A percentile compares a stretch with the other conserved stretches of the same genome.
These are phyloP conservation scores for Drosophila orena DNA, from an alignment of 1,140 invertebrate genomes.

Conservation along the genomic window DNA sequence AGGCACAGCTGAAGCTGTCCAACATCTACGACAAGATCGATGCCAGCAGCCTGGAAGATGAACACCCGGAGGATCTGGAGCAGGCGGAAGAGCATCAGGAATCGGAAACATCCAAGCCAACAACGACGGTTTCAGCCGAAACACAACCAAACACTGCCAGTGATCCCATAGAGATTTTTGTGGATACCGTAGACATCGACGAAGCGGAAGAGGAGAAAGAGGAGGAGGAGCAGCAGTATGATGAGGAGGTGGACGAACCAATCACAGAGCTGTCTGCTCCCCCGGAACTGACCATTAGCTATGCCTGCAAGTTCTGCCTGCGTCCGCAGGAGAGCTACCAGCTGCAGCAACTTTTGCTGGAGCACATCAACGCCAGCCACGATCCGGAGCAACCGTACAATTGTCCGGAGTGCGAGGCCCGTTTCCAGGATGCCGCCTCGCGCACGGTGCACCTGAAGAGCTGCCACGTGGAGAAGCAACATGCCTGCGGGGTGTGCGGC, in stretches of 20 bases:
- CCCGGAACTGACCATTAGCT: constrained; percentile 57
- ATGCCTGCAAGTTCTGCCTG: constrained; percentile 75
- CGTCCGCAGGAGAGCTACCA: constrained; percentile 63
- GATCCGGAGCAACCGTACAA: constrained; percentile 72
- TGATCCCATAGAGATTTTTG: constrained; percentile 56
- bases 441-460: constrained; percentile 75
- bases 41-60: constrained; percentile 59
- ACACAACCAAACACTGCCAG: constrained; percentile 65
- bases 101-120: constrained; percentile 16
- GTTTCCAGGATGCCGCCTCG: constrained; percentile 78
- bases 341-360: constrained; percentile 65
- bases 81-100: constrained; percentile 7
- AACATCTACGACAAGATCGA: constrained; percentile 83
- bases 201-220: constrained; percentile 17
- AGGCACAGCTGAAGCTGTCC: constrained; percentile 71
- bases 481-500: constrained; percentile 68
- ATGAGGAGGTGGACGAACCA: constrained; percentile 5
- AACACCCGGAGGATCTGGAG: constrained; percentile 20
- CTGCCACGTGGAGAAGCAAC: constrained; percentile 70
- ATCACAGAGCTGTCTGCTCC: constrained; percentile 9
- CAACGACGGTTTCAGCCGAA: constrained; percentile 52
- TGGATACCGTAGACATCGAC: constrained; percentile 54
- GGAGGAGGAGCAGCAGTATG: background rate
- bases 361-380: constrained; percentile 68
- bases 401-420: constrained; percentile 68